These are phyloP conservation scores for Homarus gammarus DNA, from an alignment of 2,888 invertebrate genomes.

Conservation along the genomic window DNA sequence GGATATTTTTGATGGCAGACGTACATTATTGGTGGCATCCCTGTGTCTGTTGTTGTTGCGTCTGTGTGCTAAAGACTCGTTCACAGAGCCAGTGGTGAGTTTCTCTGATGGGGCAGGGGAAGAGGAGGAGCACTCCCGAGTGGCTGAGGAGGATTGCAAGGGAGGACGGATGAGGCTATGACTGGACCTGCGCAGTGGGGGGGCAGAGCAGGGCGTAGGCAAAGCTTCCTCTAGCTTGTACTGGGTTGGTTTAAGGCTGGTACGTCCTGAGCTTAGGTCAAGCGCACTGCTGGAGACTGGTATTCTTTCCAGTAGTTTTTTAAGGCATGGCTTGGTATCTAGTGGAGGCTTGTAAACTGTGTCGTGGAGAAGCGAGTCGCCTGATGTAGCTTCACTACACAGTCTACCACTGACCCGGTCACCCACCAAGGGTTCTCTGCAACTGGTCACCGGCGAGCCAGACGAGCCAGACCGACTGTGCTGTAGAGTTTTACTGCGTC, in stretches of 20 bases:
- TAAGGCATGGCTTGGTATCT: constrained; percentile 49
- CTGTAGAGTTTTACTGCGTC: constrained; percentile 40
- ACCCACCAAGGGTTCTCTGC: constrained; percentile 22
- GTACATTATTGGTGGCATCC: constrained; percentile 57
- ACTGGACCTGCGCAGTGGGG: constrained; percentile 62
- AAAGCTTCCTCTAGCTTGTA: constrained; percentile 65
- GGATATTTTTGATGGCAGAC: constrained; percentile 30
- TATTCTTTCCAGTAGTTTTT: constrained; percentile 49
- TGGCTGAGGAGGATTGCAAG: constrained; percentile 41
- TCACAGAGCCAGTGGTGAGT: constrained; percentile 54
- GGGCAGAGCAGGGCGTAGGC: constrained; percentile 62
- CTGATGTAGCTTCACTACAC: constrained; percentile 30
- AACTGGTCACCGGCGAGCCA: constrained; percentile 54
- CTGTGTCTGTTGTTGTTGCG: constrained; percentile 45
- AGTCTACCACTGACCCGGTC: constrained; percentile 36
- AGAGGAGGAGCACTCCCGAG: constrained; percentile 12
- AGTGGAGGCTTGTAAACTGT: constrained; percentile 35
- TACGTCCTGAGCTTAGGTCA: constrained; percentile 57
- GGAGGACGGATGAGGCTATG: constrained; percentile 64
- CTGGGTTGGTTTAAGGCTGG: constrained; percentile 65
- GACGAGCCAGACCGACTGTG: constrained; percentile 59
- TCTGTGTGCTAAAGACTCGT: constrained; percentile 49
- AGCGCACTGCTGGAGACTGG: constrained; percentile 49
- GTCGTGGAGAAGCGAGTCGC: constrained; percentile 24
- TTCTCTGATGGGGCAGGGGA: constrained; percentile 57